Conservation (phyloP, 2,888 invertebrate species). For the Celastrina argiolus region DNA sequence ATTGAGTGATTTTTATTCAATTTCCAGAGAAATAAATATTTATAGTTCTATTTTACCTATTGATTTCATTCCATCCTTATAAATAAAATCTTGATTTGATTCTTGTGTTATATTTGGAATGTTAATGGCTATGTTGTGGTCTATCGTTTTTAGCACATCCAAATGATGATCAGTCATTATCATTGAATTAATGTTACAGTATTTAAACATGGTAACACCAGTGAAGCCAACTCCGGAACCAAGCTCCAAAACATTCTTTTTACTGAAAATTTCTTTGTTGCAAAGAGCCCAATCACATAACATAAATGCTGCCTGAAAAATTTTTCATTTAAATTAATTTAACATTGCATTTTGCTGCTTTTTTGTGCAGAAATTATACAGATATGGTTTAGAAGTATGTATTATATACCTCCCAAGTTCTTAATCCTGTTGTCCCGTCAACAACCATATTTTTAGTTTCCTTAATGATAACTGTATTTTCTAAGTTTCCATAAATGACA, state of each 20-base stretch:
- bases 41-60: constrained; percentile 39
- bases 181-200: constrained; percentile 74
- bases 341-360: too few relatives aligned
- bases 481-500: constrained; percentile 53
- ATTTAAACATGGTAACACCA: constrained; percentile 79
- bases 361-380: too few relatives aligned
- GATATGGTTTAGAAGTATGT: too few relatives aligned
- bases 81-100: constrained; percentile 29
- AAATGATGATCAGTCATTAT: constrained; percentile 84
- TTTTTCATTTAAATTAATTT: too few relatives aligned
- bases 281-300: constrained; percentile 68
- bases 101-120: constrained; percentile 43
- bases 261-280: constrained; percentile 68
- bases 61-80: constrained; percentile 34
- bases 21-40: background rate
- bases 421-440: constrained; percentile 88
- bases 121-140: constrained; percentile 81
- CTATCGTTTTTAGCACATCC: constrained; percentile 80
- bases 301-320: constrained; percentile 15
- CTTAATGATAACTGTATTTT: constrained; percentile 75
- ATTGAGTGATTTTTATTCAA: too few relatives aligned
- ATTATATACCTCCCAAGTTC: constrained; percentile 89
- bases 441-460: constrained; percentile 85
- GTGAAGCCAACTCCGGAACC: constrained; percentile 88
- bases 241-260: constrained; percentile 82